Evolutionary conservation across 1,140 invertebrate species (phyloP).

Genomic region (Drosophila malerkotliana): DNA sequence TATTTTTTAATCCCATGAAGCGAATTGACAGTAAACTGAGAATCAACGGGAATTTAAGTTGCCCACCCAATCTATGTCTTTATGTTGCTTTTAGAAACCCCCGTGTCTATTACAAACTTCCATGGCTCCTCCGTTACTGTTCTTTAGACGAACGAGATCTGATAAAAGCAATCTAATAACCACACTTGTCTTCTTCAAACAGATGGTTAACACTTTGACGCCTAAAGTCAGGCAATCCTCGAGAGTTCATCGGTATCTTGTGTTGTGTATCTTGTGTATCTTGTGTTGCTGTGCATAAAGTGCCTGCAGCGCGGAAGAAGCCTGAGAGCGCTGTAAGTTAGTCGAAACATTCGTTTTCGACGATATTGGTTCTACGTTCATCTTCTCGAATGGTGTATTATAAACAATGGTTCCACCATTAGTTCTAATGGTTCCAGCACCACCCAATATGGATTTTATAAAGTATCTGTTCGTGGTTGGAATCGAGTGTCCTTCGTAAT

Average conservation of each 20-base stretch:
- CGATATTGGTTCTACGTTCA: not conserved
- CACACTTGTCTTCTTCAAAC: not conserved
- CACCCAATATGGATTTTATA: too few species aligned
- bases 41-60: not conserved
- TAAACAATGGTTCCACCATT: too few species aligned
- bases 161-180: constrained; percentile 12
- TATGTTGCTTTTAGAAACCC: not conserved
- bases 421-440: too few species aligned
- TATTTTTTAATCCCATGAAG: not conserved
- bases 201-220: constrained; percentile 7
- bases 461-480: too few species aligned
- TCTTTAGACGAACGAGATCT: not conserved
- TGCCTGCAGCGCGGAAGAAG: not conserved
- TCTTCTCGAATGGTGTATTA: not conserved
- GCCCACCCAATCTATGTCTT: not conserved
- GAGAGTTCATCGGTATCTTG: not conserved
- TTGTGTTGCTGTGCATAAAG: not conserved
- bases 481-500: too few species aligned
- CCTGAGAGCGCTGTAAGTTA: not conserved
- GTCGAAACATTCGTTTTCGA: not conserved
- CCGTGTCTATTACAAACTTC: not conserved
- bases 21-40: not conserved
- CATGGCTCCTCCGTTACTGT: not conserved
- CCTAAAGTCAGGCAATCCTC: not conserved
- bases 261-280: not conserved